Evolutionary conservation across 2,888 invertebrate genomes (phyloP).

Genomic region (Ophion obscuratus): DNA sequence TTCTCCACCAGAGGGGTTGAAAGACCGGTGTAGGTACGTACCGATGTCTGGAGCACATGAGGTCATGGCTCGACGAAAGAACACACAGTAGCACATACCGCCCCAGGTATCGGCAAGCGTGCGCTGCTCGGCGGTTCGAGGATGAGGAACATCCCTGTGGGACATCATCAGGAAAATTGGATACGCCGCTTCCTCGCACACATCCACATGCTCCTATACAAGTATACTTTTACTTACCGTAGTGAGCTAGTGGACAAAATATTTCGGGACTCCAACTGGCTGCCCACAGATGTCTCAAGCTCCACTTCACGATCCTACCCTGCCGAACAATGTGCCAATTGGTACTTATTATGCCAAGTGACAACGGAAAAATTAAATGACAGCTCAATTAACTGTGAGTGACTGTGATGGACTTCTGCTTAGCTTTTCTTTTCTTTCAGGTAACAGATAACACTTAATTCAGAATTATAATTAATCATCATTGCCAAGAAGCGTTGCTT

Average conservation of each 20-base stretch:
- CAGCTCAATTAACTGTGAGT: constrained; percentile 45
- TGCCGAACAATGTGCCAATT: neutral
- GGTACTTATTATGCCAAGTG: neutral
- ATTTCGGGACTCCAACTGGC: neutral
- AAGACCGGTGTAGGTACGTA: constrained; percentile 57
- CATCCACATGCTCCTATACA: neutral
- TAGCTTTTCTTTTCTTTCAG: constrained; percentile 13
- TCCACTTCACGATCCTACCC: neutral
- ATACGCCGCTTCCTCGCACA: constrained; percentile 80
- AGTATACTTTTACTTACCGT: constrained; percentile 3
- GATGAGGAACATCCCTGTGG: constrained; percentile 75
- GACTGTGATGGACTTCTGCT: neutral
- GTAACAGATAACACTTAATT: constrained; percentile 51
- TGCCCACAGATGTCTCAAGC: constrained; percentile 6
- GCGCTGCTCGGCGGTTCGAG: constrained; percentile 41
- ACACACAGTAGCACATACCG: constrained; percentile 50
- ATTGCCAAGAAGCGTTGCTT: constrained; percentile 57
- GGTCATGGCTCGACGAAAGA: constrained; percentile 73
- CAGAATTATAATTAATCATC: constrained; percentile 60
- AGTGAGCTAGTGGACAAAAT: neutral
- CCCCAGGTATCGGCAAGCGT: constrained; percentile 45
- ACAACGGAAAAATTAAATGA: neutral
- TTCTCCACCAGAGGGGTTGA: constrained; percentile 66
- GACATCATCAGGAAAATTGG: constrained; percentile 83
- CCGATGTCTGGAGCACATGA: constrained; percentile 19